A percentile compares a stretch with the other conserved stretches of the same genome.
These are phyloP conservation scores for Capitulum mitella DNA, from an alignment of 2,888 invertebrate species.

Conservation along the genomic window DNA sequence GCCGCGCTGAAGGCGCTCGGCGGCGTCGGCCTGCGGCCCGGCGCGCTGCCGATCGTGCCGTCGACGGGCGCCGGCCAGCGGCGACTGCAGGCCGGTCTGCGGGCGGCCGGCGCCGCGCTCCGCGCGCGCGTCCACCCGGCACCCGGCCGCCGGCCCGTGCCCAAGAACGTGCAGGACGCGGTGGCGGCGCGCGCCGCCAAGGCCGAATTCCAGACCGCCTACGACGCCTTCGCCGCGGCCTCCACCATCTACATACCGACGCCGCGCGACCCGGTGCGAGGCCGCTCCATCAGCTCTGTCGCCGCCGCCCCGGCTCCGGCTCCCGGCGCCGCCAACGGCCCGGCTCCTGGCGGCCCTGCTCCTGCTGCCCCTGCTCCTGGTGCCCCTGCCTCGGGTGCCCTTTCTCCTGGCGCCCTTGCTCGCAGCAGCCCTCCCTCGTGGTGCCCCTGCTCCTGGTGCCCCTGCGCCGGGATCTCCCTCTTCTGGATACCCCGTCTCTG, in stretches of 20 bases:
- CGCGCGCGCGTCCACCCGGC: too few relatives aligned
- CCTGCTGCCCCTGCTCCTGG: too few relatives aligned
- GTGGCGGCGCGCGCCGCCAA: slow-evolving; percentile 29
- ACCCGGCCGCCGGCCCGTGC: neutral
- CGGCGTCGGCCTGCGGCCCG: neutral
- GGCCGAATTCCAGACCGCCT: neutral
- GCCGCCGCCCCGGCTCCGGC: slow-evolving; percentile 36
- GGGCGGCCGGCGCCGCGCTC: too few relatives aligned
- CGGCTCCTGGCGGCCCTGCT: too few relatives aligned
- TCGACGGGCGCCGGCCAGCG: neutral
- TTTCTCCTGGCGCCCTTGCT: too few relatives aligned
- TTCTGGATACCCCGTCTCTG: too few relatives aligned
- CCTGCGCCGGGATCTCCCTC: too few relatives aligned
- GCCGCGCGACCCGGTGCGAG: too few relatives aligned
- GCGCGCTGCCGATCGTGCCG: neutral
- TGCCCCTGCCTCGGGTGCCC: too few relatives aligned
- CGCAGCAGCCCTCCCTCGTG: too few relatives aligned
- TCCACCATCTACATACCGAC: slow-evolving; percentile 30
- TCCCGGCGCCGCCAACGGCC: neutral
- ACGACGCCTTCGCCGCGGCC: slow-evolving; percentile 30
- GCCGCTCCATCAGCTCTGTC: too few relatives aligned
- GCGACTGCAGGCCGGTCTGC: neutral
- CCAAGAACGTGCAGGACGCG: slow-evolving; percentile 31
- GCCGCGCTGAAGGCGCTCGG: neutral
- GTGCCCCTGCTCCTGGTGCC: too few relatives aligned